Evolutionary conservation across 1,140 invertebrate genomes (phyloP).

Genomic region (Steinernema khuongi): DNA sequence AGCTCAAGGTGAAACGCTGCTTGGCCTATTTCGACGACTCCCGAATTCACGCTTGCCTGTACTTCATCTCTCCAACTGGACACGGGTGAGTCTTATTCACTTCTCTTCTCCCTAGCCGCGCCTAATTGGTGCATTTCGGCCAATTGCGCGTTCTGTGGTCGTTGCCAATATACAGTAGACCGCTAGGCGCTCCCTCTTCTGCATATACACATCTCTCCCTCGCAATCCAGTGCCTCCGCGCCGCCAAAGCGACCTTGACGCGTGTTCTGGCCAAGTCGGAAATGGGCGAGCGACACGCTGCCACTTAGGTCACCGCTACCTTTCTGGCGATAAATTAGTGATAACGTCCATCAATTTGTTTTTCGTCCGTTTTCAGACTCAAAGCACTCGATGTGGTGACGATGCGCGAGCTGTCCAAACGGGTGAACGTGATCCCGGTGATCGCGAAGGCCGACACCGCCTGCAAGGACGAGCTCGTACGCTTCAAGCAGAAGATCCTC

Average conservation of each 20-base stretch:
- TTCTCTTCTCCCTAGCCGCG: neutral
- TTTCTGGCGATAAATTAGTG: neutral
- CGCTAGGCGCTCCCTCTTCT: too few relatives aligned
- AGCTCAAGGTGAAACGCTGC: conserved; percentile 91
- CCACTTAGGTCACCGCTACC: neutral
- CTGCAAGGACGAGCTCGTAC: conserved; percentile 90
- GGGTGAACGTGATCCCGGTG: conserved; percentile 98
- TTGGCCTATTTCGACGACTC: conserved; percentile 85
- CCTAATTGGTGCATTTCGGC: neutral
- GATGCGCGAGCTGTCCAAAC: conserved; percentile 96
- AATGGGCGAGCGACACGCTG: neutral
- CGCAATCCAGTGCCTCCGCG: neutral
- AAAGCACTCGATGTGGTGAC: conserved; percentile 88
- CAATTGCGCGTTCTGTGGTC: neutral
- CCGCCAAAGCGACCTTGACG: neutral
- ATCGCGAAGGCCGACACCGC: conserved; percentile 99
- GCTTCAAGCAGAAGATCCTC: conserved; percentile 74
- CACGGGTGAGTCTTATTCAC: conserved; percentile 68
- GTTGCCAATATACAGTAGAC: neutral
- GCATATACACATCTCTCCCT: neutral
- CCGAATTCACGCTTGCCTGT: conserved; percentile 90
- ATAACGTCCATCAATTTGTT: neutral
- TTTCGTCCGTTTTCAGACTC: conserved; percentile 55
- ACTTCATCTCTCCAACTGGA: conserved; percentile 96
- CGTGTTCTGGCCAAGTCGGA: neutral